Conservation (phyloP, 23 tunicate species). For the Ascidia mentula region DNA sequence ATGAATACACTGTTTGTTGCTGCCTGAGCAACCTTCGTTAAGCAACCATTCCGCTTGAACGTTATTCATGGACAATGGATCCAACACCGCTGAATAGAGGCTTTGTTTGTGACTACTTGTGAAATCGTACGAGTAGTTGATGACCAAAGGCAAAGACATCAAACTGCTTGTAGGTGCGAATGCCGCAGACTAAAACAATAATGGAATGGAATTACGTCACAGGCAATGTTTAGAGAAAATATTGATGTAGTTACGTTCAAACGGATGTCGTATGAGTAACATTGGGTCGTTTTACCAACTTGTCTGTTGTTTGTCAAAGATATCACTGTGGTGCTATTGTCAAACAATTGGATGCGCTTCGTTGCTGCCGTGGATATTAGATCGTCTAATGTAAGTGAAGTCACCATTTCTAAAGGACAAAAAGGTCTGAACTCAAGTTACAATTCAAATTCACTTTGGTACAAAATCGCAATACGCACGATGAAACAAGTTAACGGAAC, state of each 20-base stretch:
- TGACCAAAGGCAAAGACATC: background rate
- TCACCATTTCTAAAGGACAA: background rate
- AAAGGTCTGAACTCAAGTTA: background rate
- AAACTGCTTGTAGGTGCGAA: background rate
- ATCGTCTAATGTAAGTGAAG: background rate
- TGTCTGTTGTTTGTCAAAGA: background rate
- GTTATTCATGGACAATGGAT: background rate
- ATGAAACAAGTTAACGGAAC: background rate
- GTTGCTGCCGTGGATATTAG: background rate
- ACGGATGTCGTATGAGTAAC: background rate
- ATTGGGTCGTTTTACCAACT: background rate
- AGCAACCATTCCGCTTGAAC: background rate
- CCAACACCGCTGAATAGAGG: background rate
- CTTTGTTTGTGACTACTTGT: background rate
- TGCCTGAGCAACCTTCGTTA: background rate
- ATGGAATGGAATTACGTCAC: background rate
- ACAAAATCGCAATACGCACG: too few relatives aligned
- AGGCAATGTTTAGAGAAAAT: background rate
- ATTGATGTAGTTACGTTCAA: background rate
- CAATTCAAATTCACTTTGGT: background rate
- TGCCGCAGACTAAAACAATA: background rate
- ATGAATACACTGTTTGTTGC: background rate
- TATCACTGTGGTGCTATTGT: background rate
- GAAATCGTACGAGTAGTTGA: background rate
- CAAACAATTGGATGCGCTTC: background rate